Base-by-base conservation (phyloP, 30 jellyfish, hydroid and myxozoan genomes). In the Hydractinia echinata region DNA sequence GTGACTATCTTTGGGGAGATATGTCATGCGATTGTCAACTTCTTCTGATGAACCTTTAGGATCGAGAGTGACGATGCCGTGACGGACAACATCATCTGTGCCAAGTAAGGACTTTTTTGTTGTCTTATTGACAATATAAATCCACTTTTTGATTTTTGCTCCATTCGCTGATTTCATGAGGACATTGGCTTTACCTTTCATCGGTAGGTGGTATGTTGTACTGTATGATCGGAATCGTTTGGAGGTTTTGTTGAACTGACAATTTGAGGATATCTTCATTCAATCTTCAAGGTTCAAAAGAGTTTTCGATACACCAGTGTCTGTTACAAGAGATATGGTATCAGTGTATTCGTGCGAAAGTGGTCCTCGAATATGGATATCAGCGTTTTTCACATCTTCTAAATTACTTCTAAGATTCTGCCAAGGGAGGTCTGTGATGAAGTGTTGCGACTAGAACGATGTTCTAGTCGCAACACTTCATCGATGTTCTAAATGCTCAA, bases 141-240 rank as follows among this genome's bases (percentile, higher is more conserved):
- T 58, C 3, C 69, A 58, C 1, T 1, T 58, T 16, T 58, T 16
- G 15, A 58, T 58, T 13, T 16, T 3, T 58, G 69, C 69, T 11
- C 3, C 69, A 11, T 13, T 58, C 19, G 69, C 19, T 0, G 3
- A 58, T 30, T 30, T 30, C 2, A 30, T 30, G 69, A 16, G 15
- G 69, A 58, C 69, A 11, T 11, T 13, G 77, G 19, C 13, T 13
- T 13, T 19, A 9, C 77, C 77, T 10, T 58, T 58, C 18, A 58
- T 58, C 1, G 3, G 69, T 11, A 16, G 69, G 69, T 58, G 69
- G 69, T 58, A 58, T 3, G 69, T 11, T 58, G 78, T 67, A 11
- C 78, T 4, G 50, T 67, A 67, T 10, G 4, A 4, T 67, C 78
- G n/a, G 78, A 67, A 67, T 21, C 77, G 48, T 67, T 67, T 67